phyloP scores from a whole-genome alignment of 2,888 invertebrate genomes.

The Drosophila fungiperda region DNA sequence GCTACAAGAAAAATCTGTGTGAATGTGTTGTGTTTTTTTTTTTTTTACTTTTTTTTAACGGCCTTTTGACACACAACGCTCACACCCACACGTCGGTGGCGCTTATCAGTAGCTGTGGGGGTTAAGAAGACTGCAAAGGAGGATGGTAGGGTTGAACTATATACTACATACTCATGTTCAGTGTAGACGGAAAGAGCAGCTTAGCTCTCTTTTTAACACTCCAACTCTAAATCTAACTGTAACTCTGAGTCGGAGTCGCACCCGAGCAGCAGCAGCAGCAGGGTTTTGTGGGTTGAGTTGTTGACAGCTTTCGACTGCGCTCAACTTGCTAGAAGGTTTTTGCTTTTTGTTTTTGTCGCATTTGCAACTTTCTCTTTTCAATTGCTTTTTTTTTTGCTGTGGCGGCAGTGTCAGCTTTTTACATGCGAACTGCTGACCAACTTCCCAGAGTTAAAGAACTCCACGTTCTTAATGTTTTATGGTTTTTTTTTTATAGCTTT shows the following conservation, averaged over 20 bases:
- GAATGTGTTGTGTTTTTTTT: slow-evolving; percentile 1
- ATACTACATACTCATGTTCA: neutral
- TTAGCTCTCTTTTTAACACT: slow-evolving; percentile 3
- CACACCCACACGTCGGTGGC: slow-evolving; percentile 19
- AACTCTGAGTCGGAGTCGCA: neutral
- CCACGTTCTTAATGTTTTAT: slow-evolving; percentile 5
- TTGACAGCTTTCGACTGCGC: slow-evolving; percentile 65
- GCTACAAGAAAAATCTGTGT: slow-evolving; percentile 44
- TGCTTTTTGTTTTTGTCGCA: slow-evolving; percentile 29
- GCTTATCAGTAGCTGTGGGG: slow-evolving; percentile 44
- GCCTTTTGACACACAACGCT: slow-evolving; percentile 5
- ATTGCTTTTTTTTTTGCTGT: slow-evolving; percentile 57
- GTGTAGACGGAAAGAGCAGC: slow-evolving; percentile 2
- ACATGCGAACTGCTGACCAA: slow-evolving; percentile 44
- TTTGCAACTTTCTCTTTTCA: slow-evolving; percentile 78
- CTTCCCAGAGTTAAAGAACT: slow-evolving; percentile 15
- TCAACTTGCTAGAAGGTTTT: slow-evolving; percentile 68
- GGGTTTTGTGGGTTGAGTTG: slow-evolving; percentile 33
- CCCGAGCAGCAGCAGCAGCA: neutral
- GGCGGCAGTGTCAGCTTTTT: slow-evolving; percentile 34
- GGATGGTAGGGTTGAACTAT: slow-evolving; percentile 19
- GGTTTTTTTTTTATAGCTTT: neutral
- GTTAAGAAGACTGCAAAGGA: slow-evolving; percentile 7
- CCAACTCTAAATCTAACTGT: slow-evolving; percentile 6
- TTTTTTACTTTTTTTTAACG: slow-evolving; percentile 25